Base-by-base conservation (phyloP, 2,113 vertebrate species). In the Crotalus viridis region DNA sequence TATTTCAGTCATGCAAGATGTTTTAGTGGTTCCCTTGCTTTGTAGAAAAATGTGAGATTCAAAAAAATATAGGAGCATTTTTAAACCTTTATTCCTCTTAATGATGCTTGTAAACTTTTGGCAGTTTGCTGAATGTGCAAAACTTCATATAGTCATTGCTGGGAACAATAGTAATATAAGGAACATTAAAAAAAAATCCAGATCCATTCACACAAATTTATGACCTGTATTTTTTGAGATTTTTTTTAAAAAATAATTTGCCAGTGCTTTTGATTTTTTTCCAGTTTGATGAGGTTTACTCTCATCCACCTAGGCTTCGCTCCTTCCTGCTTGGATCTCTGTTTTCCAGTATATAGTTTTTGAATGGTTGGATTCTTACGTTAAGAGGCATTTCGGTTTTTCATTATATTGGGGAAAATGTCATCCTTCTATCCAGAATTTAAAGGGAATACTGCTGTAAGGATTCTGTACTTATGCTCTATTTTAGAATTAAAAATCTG, bases 1-100 rank as follows among this genome's bases (percentile, higher is more conserved):
- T 28, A 24, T 52, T 55, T 81, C 24, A 0, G 5, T 55, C 8
- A 52, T 57, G 22, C 17, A 56, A 54, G 24, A 19, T 15, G 0
- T 5, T 69, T 86, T 0, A 59, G 3, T 33, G 74, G 26, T 3
- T 48, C 5, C 74, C 39, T 46, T 88, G 19, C 39, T 43, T 64
- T 88, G 10, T 59, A 61, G 10, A 88, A 59, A 74, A 57, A 87
- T n/a, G 43, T 26, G 46, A 51, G 48, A 48, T 5, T 61, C 24
- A 39, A n/a, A 89, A 22, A 54, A 13, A 33, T 28, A 55, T 2
- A 81, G 51, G 28, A 22, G 17, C 52, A 55, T 48, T 87, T 48
- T 19, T 9, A 55, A 74, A 33, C 13, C 33, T 74, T 17, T 33
- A 5, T 33, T 33, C 69, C 15, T 85, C 51, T 43, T 48, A 87